Percentiles rank a stretch among this genome's conserved stretches.
Evolutionary conservation across 2,113 vertebrate species (phyloP).

Genomic region (Panthera tigris): DNA sequence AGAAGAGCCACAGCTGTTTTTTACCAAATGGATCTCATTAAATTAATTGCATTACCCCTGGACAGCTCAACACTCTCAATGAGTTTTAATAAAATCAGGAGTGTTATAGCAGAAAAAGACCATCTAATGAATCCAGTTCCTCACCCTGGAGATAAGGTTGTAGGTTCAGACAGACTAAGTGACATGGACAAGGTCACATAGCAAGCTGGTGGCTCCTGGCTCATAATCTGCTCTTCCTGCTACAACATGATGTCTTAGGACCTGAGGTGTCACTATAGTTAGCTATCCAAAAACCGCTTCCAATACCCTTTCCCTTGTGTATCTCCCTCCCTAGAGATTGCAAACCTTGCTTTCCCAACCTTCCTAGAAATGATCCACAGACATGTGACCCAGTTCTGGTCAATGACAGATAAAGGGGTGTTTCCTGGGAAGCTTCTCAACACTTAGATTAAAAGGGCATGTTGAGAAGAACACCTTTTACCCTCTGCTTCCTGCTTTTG

Average conservation of each 20-base stretch:
- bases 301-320: neutral
- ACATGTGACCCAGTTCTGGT: neutral
- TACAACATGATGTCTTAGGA: neutral
- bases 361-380: neutral
- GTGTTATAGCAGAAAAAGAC: neutral
- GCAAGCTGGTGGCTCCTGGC: neutral
- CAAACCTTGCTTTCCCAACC: neutral
- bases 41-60: slow-evolving; percentile 7
- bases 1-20: slow-evolving; percentile 39
- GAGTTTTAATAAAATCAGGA: slow-evolving; percentile 41
- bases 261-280: neutral
- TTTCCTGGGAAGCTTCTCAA: neutral
- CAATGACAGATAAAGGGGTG: neutral
- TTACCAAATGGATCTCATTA: slow-evolving; percentile 35
- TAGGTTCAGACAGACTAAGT: neutral
- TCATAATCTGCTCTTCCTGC: neutral
- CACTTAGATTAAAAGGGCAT: neutral
- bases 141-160: neutral
- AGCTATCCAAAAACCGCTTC: neutral
- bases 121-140: neutral
- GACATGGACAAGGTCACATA: neutral
- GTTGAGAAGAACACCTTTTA: neutral
- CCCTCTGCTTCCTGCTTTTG: neutral
- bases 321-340: neutral
- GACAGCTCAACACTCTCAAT: neutral